Evolutionary conservation across 2,113 vertebrate genomes (phyloP), one percentile per base, ranked within the genome.

Genomic region (Leucopternis melanops): DNA sequence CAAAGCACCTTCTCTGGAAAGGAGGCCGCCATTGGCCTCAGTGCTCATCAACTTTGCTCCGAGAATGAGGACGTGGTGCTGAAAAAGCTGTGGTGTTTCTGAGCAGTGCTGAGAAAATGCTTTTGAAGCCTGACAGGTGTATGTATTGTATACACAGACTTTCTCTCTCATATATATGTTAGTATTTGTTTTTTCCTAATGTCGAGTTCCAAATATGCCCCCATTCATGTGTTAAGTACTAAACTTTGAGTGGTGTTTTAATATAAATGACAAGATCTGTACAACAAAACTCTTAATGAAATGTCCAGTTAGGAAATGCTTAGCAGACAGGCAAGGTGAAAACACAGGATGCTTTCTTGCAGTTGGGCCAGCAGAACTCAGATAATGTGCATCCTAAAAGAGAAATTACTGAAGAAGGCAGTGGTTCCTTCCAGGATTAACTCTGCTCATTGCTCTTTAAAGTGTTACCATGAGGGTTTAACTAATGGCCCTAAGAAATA

Each of bases 401-500:
- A 73, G 57, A 75, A 81, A 75, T 86, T 78, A 70, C 7, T 66
- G 40, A 50, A 73, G 74, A n/a, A 55, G 29, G 63, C 57, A 73
- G 55, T 45, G 44, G 34, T 82, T 96, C 50, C 73, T 94, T 92
- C 81, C 79, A 87, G 94, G 67, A 58, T 88, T 94, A 77, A 59
- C 83, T 95, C 92, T 71, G 65, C 54, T 91, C 21, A 3, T 69
- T 88, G 65, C 80, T 91, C 61, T 88, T 73, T 65, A 61, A 93
- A 90, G 45, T 92, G 80, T 73, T 96, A 75, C 75, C 77, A 19
- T 38, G 66, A 81, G 95, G 90, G 92, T 95, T 96, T 90, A 92
- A 96, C 83, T 94, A 75, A 88, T 92, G 88, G 92, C 88, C 74
- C 71, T 86, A 44, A 90, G 81, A 87, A 95, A 84, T 94, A 92